phyloP scores from a whole-genome alignment of 2,888 invertebrate genomes.

The Polietes domitor region DNA sequence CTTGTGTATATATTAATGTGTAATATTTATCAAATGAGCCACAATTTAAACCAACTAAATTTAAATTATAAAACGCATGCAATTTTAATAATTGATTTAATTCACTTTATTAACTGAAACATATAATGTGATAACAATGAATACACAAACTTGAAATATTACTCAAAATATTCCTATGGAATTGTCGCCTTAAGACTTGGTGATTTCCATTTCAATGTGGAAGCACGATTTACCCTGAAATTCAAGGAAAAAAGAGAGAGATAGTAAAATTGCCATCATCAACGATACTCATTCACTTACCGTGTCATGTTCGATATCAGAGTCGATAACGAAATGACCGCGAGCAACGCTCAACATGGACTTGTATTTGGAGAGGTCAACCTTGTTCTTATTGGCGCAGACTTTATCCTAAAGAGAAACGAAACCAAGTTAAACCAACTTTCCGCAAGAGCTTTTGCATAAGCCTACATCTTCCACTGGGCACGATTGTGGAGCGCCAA shows the following conservation, averaged over 20 bases:
- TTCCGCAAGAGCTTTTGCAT: background rate
- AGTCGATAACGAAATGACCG: slow-evolving; percentile 78
- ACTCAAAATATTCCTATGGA: background rate
- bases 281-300: slow-evolving; percentile 74
- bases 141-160: background rate
- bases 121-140: background rate
- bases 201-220: slow-evolving; percentile 77
- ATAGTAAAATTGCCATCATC: background rate
- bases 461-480: slow-evolving; percentile 78
- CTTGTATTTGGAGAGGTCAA: slow-evolving; percentile 81
- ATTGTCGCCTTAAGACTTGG: slow-evolving; percentile 71
- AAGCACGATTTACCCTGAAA: slow-evolving; percentile 78
- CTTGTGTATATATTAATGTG: too few species aligned
- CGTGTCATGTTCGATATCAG: slow-evolving; percentile 80
- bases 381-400: slow-evolving; percentile 78
- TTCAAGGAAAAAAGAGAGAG: background rate
- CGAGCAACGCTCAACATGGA: slow-evolving; percentile 80
- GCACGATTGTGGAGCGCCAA: slow-evolving; percentile 80
- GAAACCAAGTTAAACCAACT: background rate
- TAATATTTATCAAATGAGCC: too few species aligned
- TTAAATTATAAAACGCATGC: too few species aligned
- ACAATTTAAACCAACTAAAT: too few species aligned
- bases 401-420: slow-evolving; percentile 74
- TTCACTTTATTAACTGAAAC: slow-evolving; percentile 24
- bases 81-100: slow-evolving; percentile 19